phyloP scores from a whole-genome alignment of 2,797 vertebrate genomes.

The Ceryle rudis region DNA sequence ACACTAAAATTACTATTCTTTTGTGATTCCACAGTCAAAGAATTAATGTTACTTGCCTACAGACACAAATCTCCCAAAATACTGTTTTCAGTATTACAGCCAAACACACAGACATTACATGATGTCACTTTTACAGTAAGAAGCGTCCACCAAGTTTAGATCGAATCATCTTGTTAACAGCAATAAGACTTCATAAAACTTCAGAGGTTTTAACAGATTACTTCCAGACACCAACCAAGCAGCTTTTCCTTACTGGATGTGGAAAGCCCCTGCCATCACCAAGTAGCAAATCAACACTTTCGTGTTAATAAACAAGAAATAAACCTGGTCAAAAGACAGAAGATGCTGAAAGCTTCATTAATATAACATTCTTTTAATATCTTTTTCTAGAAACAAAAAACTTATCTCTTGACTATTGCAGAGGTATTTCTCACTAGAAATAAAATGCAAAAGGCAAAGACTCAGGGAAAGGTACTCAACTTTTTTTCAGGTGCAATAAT shows the following conservation, averaged over 20 bases:
- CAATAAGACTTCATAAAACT: background rate
- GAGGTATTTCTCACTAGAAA: background rate
- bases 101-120: background rate
- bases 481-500: background rate
- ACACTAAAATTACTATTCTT: background rate
- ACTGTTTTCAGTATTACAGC: background rate
- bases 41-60: background rate
- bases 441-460: background rate
- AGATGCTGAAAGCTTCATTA: background rate
- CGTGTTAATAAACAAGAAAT: background rate
- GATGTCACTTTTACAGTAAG: background rate
- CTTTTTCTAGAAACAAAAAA: background rate
- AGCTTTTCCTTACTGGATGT: background rate
- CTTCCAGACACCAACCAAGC: background rate
- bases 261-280: background rate
- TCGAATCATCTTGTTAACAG: background rate
- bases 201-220: background rate
- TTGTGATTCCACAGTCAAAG: background rate
- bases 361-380: background rate
- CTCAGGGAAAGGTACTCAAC: background rate
- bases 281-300: background rate
- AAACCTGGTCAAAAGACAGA: background rate
- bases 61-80: background rate
- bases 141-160: accelerated
- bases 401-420: background rate